Percentiles rank a stretch among this genome's conserved stretches.
phyloP scores from a whole-genome alignment of 2,888 invertebrate genomes.

The Leptopilina syphax region DNA sequence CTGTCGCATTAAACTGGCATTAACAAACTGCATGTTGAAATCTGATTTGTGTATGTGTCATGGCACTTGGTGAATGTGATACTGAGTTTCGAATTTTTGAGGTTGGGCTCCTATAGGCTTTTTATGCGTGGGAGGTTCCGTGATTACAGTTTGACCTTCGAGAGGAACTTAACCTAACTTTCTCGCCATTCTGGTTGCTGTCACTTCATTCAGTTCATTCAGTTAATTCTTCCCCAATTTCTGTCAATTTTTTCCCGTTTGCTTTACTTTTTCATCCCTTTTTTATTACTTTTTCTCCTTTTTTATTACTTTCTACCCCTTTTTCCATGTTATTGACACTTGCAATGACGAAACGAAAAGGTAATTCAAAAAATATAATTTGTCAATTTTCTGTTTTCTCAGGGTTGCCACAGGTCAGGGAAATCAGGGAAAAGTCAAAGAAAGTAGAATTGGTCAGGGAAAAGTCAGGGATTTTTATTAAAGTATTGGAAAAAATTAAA shows the following conservation, averaged over 20 bases:
- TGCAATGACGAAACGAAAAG: too few species aligned
- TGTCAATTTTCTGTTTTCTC: too few species aligned
- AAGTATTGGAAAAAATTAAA: too few species aligned
- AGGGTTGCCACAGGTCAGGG: too few species aligned
- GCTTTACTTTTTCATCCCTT: background rate
- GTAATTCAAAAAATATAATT: too few species aligned
- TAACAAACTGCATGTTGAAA: conserved; percentile 41
- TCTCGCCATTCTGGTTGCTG: background rate
- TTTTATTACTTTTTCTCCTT: too few species aligned
- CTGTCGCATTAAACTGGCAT: conserved; percentile 29
- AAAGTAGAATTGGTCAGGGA: too few species aligned
- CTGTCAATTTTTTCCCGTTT: background rate
- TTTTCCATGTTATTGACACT: background rate
- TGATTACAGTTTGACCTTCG: conserved; percentile 31
- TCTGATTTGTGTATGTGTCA: conserved; percentile 34
- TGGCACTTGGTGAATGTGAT: conserved; percentile 32
- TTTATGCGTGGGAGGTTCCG: conserved; percentile 20
- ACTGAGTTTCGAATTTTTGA: conserved; percentile 36
- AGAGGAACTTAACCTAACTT: conserved; percentile 20
- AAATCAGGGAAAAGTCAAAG: too few species aligned
- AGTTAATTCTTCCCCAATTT: background rate
- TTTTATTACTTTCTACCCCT: too few species aligned
- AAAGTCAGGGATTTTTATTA: too few species aligned
- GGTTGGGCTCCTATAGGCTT: conserved; percentile 14
- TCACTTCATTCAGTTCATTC: background rate